Base-by-base conservation (phyloP, 2,113 vertebrate species). In the Semnornis frantzii region DNA sequence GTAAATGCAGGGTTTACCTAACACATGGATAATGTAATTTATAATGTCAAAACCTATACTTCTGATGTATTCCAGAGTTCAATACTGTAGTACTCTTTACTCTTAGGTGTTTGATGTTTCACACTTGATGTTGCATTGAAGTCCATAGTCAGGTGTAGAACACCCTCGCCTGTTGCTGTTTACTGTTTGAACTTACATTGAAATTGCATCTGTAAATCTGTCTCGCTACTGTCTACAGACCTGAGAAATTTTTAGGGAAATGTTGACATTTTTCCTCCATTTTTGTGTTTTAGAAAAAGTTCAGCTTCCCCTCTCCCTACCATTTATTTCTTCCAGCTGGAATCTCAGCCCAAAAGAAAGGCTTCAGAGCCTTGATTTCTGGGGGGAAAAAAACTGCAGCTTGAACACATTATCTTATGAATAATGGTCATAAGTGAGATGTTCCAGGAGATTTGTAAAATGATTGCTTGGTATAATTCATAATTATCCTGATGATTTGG, bases 401-500 rank as follows among this genome's bases (percentile, higher is more conserved):
- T 1, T 1, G 6, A 69, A 64, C 74, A 31, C 27, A 25, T 82
- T 57, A 31, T 62, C 42, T 87, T 5, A 2, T 85, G 77, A 88
- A 62, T 92, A 77, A 52, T 62, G 68, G 60, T 60, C 44, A 21
- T 80, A 57, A 92, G 71, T 24, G 76, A 87, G n/a, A 73, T 62
- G 72, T 82, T 94, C 62, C 82, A 85, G 69, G 71, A 92, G 75
- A 82, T 85, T 64, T 85, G 42, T 86, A 20, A 90, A 85, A 63
- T 69, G 82, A 84, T 85, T 85, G 24, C 69, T 73, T 84, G 23
- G 12, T 52, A n/a, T 82, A 86, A 82, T 92, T 83, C 31, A 39
- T 86, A 87, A 87, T 95, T 89, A 86, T 74, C 79, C 55, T n/a
- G 30, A 5, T 85, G 54, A 89, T 90, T 84, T 90, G 57, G 66